Percentiles rank a stretch among this genome's conserved stretches.
These are phyloP conservation scores for Xyrauchen texanus DNA, from an alignment of 2,113 vertebrate species.

Conservation along the genomic window DNA sequence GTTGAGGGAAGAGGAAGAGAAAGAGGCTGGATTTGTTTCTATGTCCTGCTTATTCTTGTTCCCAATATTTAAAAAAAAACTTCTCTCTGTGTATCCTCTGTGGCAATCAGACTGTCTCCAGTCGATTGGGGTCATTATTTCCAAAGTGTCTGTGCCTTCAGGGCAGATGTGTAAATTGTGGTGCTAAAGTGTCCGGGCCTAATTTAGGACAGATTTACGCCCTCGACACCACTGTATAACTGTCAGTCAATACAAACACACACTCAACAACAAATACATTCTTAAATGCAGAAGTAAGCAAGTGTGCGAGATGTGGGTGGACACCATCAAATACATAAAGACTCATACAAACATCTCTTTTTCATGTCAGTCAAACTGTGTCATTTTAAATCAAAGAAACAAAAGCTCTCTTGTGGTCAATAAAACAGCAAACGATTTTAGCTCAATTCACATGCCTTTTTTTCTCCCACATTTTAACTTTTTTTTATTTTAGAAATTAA, in stretches of 20 bases:
- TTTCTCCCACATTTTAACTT: slow-evolving; percentile 12
- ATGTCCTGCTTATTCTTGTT: slow-evolving; percentile 54
- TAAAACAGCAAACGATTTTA: slow-evolving; percentile 2
- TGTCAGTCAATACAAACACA: slow-evolving; percentile 65
- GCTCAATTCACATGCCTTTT: background rate
- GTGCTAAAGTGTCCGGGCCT: slow-evolving; percentile 68
- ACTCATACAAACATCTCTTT: slow-evolving; percentile 11
- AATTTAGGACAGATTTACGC: slow-evolving; percentile 68
- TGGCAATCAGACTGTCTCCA: slow-evolving; percentile 53
- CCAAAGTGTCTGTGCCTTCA: slow-evolving; percentile 57
- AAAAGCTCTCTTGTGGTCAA: slow-evolving; percentile 46
- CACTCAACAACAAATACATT: slow-evolving; percentile 20
- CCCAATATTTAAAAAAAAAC: slow-evolving; percentile 31
- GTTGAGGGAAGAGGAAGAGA: slow-evolving; percentile 43
- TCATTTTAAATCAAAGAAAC: slow-evolving; percentile 48
- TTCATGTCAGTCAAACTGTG: slow-evolving; percentile 48
- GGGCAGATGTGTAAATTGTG: slow-evolving; percentile 79
- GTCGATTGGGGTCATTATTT: slow-evolving; percentile 69
- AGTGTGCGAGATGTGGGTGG: slow-evolving; percentile 17
- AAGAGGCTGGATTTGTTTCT: slow-evolving; percentile 19
- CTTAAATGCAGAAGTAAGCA: slow-evolving; percentile 27
- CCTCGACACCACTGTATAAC: slow-evolving; percentile 66
- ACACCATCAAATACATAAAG: slow-evolving; percentile 38
- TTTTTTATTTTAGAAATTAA: slow-evolving; percentile 26
- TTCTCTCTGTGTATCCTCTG: slow-evolving; percentile 41